A percentile compares a stretch with the other conserved stretches of the same genome.
Evolutionary conservation across 2,113 vertebrate species (phyloP).

Genomic region (Phylloscopus trochilus): DNA sequence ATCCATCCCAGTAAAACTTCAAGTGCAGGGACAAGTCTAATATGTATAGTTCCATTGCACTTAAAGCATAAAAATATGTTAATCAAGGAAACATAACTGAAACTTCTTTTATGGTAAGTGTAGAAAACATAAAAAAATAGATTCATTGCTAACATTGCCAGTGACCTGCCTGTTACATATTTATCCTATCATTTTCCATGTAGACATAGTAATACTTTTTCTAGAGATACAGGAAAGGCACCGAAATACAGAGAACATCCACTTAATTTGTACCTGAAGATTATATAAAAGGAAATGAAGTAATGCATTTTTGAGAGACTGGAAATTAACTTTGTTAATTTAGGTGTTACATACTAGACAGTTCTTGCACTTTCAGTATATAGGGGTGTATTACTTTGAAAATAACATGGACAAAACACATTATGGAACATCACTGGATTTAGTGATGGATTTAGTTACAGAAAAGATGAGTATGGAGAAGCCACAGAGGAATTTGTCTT

Average conservation of each 20-base stretch:
- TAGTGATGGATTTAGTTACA: background rate
- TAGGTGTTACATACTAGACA: background rate
- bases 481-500: background rate
- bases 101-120: background rate
- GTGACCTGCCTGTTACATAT: background rate
- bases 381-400: background rate
- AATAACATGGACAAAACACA: background rate
- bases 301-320: background rate
- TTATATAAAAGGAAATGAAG: background rate
- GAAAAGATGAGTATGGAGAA: accelerated
- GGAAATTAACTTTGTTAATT: background rate
- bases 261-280: background rate
- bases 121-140: background rate
- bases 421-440: background rate
- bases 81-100: background rate
- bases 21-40: background rate
- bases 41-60: background rate
- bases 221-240: background rate
- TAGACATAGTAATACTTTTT: background rate
- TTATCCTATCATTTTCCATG: background rate
- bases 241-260: background rate
- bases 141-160: background rate
- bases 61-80: background rate
- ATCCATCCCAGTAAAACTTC: background rate
- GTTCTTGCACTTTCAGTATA: background rate